These are phyloP conservation scores for Arctia plantaginis DNA, from an alignment of 2,888 invertebrate species.

Conservation along the genomic window DNA sequence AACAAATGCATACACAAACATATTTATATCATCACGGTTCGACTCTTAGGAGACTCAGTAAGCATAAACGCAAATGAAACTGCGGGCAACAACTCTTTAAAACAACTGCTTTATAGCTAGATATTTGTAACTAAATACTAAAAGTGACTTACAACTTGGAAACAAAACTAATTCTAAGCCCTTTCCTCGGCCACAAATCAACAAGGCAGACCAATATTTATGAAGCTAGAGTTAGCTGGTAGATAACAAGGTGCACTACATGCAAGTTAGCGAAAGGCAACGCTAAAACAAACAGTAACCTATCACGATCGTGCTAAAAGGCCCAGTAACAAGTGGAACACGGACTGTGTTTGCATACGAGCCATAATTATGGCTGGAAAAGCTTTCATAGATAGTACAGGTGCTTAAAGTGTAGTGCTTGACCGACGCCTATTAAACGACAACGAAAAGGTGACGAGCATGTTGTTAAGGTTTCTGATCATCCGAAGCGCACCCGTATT, in stretches of 20 bases:
- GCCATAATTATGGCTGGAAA: constrained; percentile 8
- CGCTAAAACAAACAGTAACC: constrained; percentile 38
- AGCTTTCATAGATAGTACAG: neutral
- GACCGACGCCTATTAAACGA: neutral
- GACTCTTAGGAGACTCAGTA: neutral
- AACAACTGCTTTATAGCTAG: no score
- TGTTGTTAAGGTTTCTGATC: neutral
- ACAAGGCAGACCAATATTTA: constrained; percentile 13
- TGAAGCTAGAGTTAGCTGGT: neutral
- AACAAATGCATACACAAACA: no score
- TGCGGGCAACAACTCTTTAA: no score
- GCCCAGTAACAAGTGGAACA: constrained; percentile 11
- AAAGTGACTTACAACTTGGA: neutral
- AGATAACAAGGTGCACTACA: constrained; percentile 33
- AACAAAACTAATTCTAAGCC: neutral
- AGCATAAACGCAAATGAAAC: no score
- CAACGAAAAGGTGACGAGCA: neutral
- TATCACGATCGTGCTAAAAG: constrained; percentile 42
- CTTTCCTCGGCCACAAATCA: constrained; percentile 2
- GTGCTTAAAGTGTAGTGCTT: neutral
- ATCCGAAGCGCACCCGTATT: no score
- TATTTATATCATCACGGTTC: neutral
- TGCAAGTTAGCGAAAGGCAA: constrained; percentile 45
- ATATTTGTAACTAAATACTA: neutral
- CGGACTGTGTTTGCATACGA: constrained; percentile 19